Evolutionary conservation across 2,113 vertebrate species (phyloP), one percentile per base, ranked within the genome.

Genomic region (Elaphurus davidianus): DNA sequence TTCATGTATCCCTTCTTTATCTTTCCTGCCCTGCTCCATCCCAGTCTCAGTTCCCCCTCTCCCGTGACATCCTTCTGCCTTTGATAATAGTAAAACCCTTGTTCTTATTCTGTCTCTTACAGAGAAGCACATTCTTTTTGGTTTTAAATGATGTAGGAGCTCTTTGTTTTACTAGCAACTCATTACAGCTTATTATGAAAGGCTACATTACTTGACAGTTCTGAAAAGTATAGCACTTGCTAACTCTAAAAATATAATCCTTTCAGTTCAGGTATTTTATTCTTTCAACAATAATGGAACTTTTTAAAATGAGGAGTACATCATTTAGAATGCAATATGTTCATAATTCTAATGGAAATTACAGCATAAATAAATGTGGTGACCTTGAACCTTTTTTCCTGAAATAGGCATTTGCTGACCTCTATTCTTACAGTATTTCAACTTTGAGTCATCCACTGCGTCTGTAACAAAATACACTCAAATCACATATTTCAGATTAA

Each of bases 101-200:
- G 55, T 94, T 45, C 10, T 94, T 90, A 92, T 76, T 87, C 30
- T 94, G 91, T 92, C 36, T 88, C 90, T 97, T 89, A 89, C 59
- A 98, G 11, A n/a, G 88, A 59, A 98, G 92, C 52, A 27, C 97
- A 95, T 97, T 98, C 0, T 97, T 90, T 98, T 83, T 90, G 0
- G 1, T 94, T 98, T 97, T 83, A 97, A 97, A 88, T 97, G 87
- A 93, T 93, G 79, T 78, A 96, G 76, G 64, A 89, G 30, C 52
- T 96, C 92, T 55, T 97, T 45, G 36, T 97, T 97, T 95, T 40
- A 97, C 30, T 57, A 96, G 14, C n/a, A 97, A n/a, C n/a, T 95
- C 97, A 52, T 96, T 97, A 79, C 86, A 97, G 45, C 74, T 92
- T 89, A 88, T 96, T 97, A 93, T 95, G 81, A 96, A 98, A 98